These are phyloP conservation scores for Gymnobelideus leadbeateri DNA, from an alignment of 2,113 vertebrate species.

Conservation along the genomic window DNA sequence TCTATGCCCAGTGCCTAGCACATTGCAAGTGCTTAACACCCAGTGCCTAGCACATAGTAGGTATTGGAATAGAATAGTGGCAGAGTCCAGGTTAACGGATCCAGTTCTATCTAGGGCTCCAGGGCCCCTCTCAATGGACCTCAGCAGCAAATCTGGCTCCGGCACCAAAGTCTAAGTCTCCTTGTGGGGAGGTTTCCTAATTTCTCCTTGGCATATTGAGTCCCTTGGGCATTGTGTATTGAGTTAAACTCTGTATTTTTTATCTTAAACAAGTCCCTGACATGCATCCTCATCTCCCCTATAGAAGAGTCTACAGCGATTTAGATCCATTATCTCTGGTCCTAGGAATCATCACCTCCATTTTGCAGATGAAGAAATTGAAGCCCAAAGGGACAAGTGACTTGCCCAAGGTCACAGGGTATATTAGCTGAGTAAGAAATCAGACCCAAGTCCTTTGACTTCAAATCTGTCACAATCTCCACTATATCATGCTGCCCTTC, in stretches of 20 bases:
- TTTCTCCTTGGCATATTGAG: background rate
- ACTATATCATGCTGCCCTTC: background rate
- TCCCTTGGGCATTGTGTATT: background rate
- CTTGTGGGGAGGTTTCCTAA: background rate
- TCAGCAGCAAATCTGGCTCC: background rate
- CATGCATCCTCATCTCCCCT: background rate
- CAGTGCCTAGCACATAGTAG: no score
- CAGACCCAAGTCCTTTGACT: background rate
- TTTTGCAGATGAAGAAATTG: background rate
- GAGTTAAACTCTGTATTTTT: background rate
- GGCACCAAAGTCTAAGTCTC: background rate
- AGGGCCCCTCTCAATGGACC: background rate
- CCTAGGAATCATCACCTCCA: background rate
- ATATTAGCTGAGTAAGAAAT: background rate
- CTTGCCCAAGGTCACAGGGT: background rate
- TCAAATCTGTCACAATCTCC: background rate
- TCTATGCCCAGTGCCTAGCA: no score
- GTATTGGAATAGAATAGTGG: no score
- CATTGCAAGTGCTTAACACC: no score
- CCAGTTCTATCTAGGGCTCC: background rate
- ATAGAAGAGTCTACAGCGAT: background rate
- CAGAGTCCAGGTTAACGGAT: background rate
- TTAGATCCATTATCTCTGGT: background rate
- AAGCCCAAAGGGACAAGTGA: background rate
- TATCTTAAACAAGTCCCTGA: background rate